These are phyloP conservation scores for Clamator glandarius DNA, from an alignment of 2,797 vertebrate species.

Conservation along the genomic window DNA sequence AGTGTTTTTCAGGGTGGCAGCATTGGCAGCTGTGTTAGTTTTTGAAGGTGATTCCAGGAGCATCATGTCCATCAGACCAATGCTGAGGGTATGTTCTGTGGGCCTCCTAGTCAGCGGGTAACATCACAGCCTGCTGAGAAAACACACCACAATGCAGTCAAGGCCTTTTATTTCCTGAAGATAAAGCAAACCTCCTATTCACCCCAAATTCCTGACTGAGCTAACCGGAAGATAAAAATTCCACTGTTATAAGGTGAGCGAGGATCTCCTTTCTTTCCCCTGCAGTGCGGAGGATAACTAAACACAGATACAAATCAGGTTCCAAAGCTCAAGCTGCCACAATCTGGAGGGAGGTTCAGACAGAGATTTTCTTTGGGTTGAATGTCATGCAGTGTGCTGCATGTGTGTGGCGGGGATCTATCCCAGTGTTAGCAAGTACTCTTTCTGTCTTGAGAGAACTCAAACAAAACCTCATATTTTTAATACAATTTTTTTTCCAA, in stretches of 20 bases:
- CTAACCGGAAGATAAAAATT: neutral
- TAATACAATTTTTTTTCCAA: neutral
- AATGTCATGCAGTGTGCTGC: rapidly evolving
- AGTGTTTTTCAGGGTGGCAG: neutral
- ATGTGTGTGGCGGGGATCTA: rapidly evolving
- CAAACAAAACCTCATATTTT: neutral
- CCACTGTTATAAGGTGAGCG: neutral
- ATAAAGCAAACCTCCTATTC: neutral
- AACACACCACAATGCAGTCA: neutral
- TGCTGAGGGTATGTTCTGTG: neutral
- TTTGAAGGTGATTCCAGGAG: neutral
- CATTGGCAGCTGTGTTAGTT: neutral
- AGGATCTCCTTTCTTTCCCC: neutral
- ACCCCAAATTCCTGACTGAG: neutral
- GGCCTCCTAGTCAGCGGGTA: neutral
- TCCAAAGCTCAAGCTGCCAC: neutral
- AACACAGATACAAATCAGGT: neutral
- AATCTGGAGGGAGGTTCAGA: neutral
- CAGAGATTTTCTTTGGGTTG: neutral
- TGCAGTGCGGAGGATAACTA: neutral
- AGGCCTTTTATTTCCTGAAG: neutral
- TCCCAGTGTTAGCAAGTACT: neutral
- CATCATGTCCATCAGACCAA: rapidly evolving
- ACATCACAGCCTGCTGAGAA: neutral
- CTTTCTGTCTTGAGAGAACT: neutral